phyloP scores from a whole-genome alignment of 2,888 invertebrate genomes.

The Belgica antarctica region DNA sequence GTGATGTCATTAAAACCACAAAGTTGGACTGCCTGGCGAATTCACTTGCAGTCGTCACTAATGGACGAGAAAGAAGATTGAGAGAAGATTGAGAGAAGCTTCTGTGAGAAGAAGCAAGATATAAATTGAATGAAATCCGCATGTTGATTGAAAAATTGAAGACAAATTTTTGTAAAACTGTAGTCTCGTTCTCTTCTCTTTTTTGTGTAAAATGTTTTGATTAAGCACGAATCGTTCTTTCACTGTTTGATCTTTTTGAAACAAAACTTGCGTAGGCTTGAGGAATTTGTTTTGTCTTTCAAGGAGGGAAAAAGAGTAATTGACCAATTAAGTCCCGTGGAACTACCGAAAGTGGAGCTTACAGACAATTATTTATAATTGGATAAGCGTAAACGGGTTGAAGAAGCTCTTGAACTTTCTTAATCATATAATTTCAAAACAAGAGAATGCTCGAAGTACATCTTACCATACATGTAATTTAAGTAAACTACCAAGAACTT shows the following conservation, averaged over 20 bases:
- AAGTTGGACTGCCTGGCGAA: too few relatives aligned
- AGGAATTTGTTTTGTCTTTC: conserved; percentile 14
- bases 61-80: conserved; percentile 12
- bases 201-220: background rate
- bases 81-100: conserved; percentile 5
- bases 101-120: conserved; percentile 9
- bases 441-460: too few relatives aligned
- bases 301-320: background rate
- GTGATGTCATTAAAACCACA: too few relatives aligned
- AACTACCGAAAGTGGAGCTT: conserved; percentile 14
- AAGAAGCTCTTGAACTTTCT: background rate
- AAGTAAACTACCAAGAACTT: too few relatives aligned
- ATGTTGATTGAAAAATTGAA: conserved; percentile 28
- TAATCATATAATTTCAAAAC: too few relatives aligned
- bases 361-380: conserved; percentile 7
- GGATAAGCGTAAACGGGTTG: background rate
- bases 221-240: background rate
- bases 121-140: conserved; percentile 18
- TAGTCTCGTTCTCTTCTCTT: background rate
- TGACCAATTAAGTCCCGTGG: conserved; percentile 14
- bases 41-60: too few relatives aligned
- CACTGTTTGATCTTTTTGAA: conserved; percentile 5
- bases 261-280: background rate
- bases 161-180: conserved; percentile 17
- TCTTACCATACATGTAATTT: too few relatives aligned